Conservation (phyloP, 2,797 vertebrate species). For the Clamator glandarius region DNA sequence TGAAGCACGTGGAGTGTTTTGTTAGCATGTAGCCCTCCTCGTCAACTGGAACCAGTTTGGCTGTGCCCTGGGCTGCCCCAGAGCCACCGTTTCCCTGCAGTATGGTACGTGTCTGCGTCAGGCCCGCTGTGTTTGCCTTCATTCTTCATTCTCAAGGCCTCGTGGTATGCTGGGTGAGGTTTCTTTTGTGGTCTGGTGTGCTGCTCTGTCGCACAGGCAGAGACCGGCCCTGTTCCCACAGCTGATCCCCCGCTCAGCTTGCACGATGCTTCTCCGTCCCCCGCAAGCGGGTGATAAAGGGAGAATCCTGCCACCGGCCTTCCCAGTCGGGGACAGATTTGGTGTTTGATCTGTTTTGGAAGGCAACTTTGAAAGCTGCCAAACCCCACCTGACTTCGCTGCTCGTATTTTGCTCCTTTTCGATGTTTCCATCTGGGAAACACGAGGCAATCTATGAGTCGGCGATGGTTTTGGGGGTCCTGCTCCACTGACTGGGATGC, state of each 20-base stretch:
- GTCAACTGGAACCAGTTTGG: not conserved
- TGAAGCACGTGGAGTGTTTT: not conserved
- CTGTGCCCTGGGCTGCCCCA: conserved; percentile 29
- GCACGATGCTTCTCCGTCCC: not conserved
- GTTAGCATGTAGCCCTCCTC: not conserved
- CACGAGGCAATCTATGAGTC: not conserved
- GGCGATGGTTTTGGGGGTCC: not conserved
- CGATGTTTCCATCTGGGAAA: not conserved
- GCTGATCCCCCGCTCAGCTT: not conserved
- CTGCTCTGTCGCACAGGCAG: not conserved
- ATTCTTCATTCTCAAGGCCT: not conserved
- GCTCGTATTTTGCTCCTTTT: not conserved
- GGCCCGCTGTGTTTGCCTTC: not conserved
- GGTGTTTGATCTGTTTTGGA: not conserved
- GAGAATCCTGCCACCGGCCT: not conserved
- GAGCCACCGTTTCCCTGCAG: conserved; percentile 5
- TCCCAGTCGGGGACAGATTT: not conserved
- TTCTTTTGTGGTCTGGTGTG: not conserved
- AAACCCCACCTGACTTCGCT: conserved; percentile 33
- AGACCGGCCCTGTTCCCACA: not conserved
- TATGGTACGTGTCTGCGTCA: conserved; percentile 6
- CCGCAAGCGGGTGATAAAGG: not conserved
- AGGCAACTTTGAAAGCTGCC: not conserved
- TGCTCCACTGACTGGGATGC: not conserved
- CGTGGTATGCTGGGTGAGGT: not conserved